Evolutionary conservation across 2,113 vertebrate genomes (phyloP).

Genomic region (Pluvianellus socialis): DNA sequence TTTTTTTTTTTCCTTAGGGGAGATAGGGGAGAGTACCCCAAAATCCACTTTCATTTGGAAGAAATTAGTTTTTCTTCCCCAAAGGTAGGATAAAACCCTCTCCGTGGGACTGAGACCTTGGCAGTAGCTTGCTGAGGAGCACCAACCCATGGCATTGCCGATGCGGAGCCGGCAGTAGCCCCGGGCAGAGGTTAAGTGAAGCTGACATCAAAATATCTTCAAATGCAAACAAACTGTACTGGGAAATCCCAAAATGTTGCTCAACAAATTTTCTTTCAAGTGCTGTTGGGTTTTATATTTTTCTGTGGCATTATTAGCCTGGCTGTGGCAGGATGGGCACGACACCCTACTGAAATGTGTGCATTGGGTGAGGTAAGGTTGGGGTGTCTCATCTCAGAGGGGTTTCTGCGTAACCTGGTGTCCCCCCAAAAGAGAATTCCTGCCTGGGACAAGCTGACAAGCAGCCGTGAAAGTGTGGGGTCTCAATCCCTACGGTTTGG

Average conservation of each 20-base stretch:
- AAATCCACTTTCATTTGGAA: neutral
- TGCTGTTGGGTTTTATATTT: neutral
- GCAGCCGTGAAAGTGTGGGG: accelerated
- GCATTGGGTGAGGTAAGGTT: neutral
- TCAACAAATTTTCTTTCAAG: neutral
- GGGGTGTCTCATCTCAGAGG: accelerated
- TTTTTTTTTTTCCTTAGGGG: neutral
- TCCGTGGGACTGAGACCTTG: neutral
- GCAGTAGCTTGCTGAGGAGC: neutral
- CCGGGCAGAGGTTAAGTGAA: neutral
- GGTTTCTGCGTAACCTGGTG: neutral
- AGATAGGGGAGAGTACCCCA: neutral
- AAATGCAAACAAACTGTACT: neutral
- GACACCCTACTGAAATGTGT: accelerated
- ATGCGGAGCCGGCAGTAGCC: neutral
- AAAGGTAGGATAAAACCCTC: neutral
- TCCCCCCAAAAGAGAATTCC: neutral
- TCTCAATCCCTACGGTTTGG: accelerated
- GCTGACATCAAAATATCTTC: neutral
- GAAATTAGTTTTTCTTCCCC: neutral
- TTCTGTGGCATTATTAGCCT: neutral
- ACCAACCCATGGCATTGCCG: neutral
- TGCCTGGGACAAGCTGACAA: neutral
- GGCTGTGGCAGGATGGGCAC: accelerated
- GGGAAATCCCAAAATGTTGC: neutral